Conservation (phyloP, 2,797 vertebrate genomes). For the Buceros bicornis region DNA sequence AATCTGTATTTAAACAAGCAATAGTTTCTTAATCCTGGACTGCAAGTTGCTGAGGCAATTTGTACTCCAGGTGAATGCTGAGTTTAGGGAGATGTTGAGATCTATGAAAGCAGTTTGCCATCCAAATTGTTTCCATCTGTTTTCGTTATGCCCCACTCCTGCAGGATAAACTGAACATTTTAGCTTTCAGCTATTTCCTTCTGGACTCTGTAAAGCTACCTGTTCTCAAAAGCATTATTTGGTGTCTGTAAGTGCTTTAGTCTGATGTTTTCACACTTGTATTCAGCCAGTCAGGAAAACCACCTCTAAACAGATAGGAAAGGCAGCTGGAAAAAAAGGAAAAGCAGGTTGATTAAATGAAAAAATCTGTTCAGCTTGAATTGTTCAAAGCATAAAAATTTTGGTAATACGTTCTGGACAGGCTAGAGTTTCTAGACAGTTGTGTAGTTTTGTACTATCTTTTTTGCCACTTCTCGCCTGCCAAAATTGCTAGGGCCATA, state of each 20-base stretch:
- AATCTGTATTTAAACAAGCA: constrained; percentile 59
- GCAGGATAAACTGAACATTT: constrained; percentile 59
- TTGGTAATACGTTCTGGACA: not conserved
- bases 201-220: constrained; percentile 70
- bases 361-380: not conserved
- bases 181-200: constrained; percentile 71
- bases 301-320: not conserved
- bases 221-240: constrained; percentile 66
- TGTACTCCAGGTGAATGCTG: constrained; percentile 60
- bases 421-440: not conserved
- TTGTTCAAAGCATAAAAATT: not conserved
- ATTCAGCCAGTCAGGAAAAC: constrained; percentile 12
- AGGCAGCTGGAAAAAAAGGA: constrained; percentile 5
- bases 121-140: constrained; percentile 66
- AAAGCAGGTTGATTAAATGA: constrained; percentile 27
- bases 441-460: not conserved
- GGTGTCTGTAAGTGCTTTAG: constrained; percentile 52
- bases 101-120: constrained; percentile 41
- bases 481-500: not conserved
- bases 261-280: constrained; percentile 37
- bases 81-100: constrained; percentile 48
- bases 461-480: not conserved
- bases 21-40: constrained; percentile 40
- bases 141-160: constrained; percentile 38
- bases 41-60: constrained; percentile 59